Evolutionary conservation across 2,797 vertebrate genomes (phyloP).

Genomic region (Podarcis lilfordi): DNA sequence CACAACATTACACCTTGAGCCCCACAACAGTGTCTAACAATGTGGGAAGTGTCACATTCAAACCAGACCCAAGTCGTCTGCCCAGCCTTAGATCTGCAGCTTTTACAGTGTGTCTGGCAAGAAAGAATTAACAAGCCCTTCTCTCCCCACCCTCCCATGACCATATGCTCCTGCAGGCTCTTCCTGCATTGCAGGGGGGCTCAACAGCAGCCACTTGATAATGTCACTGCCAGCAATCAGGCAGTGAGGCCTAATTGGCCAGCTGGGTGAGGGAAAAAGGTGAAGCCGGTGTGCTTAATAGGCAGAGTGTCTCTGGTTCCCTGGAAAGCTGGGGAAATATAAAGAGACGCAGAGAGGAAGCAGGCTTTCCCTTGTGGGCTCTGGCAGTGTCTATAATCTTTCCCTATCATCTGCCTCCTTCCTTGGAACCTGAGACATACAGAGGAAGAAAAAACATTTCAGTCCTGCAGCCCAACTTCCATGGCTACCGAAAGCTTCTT

Average conservation of each 20-base stretch:
- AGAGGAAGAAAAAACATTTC: not conserved
- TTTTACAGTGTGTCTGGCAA: not conserved
- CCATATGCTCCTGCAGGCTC: conserved; percentile 3
- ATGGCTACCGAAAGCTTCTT: not conserved
- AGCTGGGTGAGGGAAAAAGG: conserved; percentile 1
- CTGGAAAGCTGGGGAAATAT: conserved; percentile 19
- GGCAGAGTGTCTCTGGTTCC: not conserved
- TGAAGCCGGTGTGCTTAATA: conserved; percentile 28
- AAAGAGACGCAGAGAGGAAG: conserved; percentile 14
- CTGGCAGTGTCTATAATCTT: conserved; percentile 5
- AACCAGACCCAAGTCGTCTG: not conserved
- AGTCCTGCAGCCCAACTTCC: not conserved
- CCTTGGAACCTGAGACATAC: not conserved
- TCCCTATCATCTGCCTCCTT: conserved; percentile 8
- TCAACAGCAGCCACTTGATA: conserved; percentile 27
- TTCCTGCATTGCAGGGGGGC: not conserved
- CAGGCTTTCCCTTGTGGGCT: conserved; percentile 3
- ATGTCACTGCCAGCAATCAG: conserved; percentile 38
- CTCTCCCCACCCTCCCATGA: not conserved
- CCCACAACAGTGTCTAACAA: not conserved
- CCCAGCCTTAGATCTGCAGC: not conserved
- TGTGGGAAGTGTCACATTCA: not conserved
- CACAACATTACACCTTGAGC: not conserved
- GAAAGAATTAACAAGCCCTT: not conserved
- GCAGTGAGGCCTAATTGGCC: conserved; percentile 32